phyloP scores from a whole-genome alignment of 2,113 vertebrate species.

The Pterocles gutturalis region DNA sequence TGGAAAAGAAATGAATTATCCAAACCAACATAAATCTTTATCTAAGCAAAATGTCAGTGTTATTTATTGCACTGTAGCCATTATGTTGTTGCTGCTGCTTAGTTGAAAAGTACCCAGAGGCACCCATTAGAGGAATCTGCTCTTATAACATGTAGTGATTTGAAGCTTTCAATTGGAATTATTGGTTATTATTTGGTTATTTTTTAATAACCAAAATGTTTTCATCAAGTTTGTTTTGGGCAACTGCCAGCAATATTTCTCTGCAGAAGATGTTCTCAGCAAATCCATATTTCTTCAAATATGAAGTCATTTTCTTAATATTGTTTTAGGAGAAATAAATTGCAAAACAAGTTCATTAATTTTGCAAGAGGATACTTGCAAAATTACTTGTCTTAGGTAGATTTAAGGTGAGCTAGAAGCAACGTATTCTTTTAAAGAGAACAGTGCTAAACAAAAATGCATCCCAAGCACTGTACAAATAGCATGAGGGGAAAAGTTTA shows the following conservation, averaged over 20 bases:
- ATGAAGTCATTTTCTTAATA: neutral
- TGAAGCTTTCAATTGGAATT: neutral
- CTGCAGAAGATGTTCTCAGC: neutral
- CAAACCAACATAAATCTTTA: neutral
- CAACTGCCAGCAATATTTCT: neutral
- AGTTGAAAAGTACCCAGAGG: neutral
- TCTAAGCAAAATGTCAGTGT: neutral
- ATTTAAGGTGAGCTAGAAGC: neutral
- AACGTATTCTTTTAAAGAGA: neutral
- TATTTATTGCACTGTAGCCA: neutral
- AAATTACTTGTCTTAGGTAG: neutral
- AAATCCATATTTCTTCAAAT: neutral
- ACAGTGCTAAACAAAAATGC: neutral
- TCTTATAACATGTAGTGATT: neutral
- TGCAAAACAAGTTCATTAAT: neutral
- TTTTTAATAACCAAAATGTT: neutral
- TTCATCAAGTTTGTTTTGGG: neutral
- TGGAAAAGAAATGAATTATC: neutral
- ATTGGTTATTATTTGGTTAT: neutral
- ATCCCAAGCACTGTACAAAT: neutral
- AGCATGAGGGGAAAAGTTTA: neutral
- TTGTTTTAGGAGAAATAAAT: neutral
- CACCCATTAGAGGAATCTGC: neutral
- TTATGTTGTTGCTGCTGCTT: neutral
- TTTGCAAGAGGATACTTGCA: neutral